Evolutionary conservation across 2,113 vertebrate species (phyloP), one percentile per base, ranked within the genome.

Genomic region (Lethenteron camtschaticum): DNA sequence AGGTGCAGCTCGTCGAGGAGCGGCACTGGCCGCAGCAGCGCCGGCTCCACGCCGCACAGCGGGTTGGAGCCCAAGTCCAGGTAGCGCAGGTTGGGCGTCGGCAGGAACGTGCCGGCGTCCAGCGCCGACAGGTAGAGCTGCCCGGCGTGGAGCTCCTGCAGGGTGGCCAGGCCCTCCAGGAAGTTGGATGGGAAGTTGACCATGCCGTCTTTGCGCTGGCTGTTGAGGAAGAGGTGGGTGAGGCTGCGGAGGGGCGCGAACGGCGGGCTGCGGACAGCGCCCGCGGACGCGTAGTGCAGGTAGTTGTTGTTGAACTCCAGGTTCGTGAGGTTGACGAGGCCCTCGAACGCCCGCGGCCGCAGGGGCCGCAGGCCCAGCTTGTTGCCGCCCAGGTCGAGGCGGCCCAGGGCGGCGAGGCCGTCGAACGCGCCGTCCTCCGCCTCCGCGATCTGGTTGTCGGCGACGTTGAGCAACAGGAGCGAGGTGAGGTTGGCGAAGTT

Each of bases 1-100:
- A 83, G 66, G 11, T 79, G 78, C n/a, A 85, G 78, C n/a, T 72
- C 72, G 9, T 57, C 73, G 2, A 84, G 77, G 1, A 73, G 69
- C 57, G 1, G 68, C 63, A 83, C 72, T 0, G 76, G 77, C 12
- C 56, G 69, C 24, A 85, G 81, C 68, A 82, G 12, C 4, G 72
- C 20, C 0, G 77, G 11, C 10, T 70, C n/a, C 12, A 85, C 56
- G 2, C 73, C 20, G 2, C 0, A 14, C 1, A 84, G 20, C 0
- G 75, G 70, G 56, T 85, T 85, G 12, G 78, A 68, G 16, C 78
- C 79, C 2, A 84, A 70, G 59, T 81, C 78, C 7, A 85, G 75
- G 55, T 1, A 68, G 60, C 75, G 69, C 63, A 85, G 71, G 1
- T 70, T 20, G 7, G 80, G 81, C 0, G 78, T 81, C 69, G 77